Conservation (phyloP, 2,888 invertebrate species). For the Brenthis hecate region DNA sequence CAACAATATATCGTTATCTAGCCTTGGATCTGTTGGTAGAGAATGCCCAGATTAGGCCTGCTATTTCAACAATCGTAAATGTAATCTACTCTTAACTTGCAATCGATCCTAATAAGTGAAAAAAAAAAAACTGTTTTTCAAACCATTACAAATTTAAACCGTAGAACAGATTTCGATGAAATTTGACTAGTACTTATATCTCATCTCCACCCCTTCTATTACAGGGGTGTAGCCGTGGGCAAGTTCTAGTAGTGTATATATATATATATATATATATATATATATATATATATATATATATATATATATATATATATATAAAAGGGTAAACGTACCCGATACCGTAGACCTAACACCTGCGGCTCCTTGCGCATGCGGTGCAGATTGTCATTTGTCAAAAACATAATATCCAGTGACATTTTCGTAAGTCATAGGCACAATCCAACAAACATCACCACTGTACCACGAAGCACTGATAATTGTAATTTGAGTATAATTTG, state of each 20-base stretch:
- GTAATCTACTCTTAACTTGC: not conserved
- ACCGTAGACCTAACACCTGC: conserved; percentile 72
- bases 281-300: not conserved
- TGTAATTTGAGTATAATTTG: conserved; percentile 6
- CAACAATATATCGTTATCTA: not conserved
- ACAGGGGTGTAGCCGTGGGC: not conserved
- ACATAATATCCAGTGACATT: conserved; percentile 80
- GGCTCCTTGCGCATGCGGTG: conserved; percentile 77
- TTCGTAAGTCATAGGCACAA: conserved; percentile 47
- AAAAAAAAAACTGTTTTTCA: too few species aligned
- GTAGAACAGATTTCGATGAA: too few species aligned
- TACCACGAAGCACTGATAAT: conserved; percentile 43
- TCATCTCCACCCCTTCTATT: too few species aligned
- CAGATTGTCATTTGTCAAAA: conserved; percentile 79
- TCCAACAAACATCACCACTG: conserved; percentile 55
- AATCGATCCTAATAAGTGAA: too few species aligned
- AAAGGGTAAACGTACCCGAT: conserved; percentile 63
- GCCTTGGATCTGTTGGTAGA: not conserved
- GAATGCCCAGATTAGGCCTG: not conserved
- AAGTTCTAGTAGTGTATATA: not conserved
- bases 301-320: not conserved
- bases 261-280: not conserved
- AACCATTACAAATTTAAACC: too few species aligned
- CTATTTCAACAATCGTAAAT: not conserved
- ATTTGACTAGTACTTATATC: too few species aligned